Evolutionary conservation across 2,797 vertebrate species (phyloP), one percentile per base, ranked within the genome.

Genomic region (Luscinia megarhynchos): DNA sequence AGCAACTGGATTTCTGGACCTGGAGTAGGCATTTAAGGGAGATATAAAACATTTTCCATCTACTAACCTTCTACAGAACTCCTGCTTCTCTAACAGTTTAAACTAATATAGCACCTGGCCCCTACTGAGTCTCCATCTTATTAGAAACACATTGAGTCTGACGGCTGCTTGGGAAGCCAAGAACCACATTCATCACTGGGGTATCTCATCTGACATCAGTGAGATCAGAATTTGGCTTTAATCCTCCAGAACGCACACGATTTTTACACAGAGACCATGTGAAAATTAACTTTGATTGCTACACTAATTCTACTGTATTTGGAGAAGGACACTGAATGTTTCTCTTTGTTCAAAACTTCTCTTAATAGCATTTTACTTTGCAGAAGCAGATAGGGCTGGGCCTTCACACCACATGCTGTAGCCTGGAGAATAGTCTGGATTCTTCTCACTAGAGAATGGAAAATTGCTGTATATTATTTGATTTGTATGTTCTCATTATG

Each of bases 171-270:
- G 80, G 67, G 88, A 88, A 95, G 95, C 94, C 90, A 95, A 87
- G 67, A 95, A 64, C 67, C 92, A 77, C 88, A 93, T 87, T 84
- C 34, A 86, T 82, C 84, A 63, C 80, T 84, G 57, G 30, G n/a
- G 48, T 95, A 94, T 96, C 94, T 88, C 83, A 62, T 86, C 85
- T 86, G 85, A 78, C 93, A 94, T 92, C 86, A 93, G 53, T 90
- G 92, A 96, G 88, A 95, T 92, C 96, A 96, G 88, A 67, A 79
- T 83, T 95, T 96, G 95, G 88, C 92, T 92, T 82, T 74, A 82
- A 61, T 92, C 77, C 80, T 61, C 57, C 86, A 87, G 89, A 93
- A 80, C 1, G 0, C 32, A 70, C 74, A 89, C 29, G 5, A 58
- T 64, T 96, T 89, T 89, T 79, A 82, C 86, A 74, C 21, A 64